These are phyloP conservation scores for Drosophila baimaii DNA, from an alignment of 1,140 invertebrate species.

Conservation along the genomic window DNA sequence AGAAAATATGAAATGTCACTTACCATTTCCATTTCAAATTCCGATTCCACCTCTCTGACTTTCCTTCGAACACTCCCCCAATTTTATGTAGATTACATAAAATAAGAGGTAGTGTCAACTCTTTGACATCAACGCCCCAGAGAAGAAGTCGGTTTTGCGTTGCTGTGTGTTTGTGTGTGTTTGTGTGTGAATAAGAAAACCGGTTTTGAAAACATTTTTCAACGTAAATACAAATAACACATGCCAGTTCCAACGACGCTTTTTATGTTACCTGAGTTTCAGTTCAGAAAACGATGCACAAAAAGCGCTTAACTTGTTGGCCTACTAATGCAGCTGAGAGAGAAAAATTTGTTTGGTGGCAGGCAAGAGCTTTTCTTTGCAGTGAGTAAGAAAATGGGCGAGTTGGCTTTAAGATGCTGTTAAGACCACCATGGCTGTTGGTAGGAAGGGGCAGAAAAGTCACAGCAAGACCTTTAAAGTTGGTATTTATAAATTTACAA, in stretches of 20 bases:
- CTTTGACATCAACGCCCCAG: slow-evolving; percentile 61
- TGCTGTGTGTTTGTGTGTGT: slow-evolving; percentile 15
- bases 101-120: slow-evolving; percentile 35
- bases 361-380: slow-evolving; percentile 36
- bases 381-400: background rate
- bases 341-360: slow-evolving; percentile 2
- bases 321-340: slow-evolving; percentile 71
- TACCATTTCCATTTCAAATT: slow-evolving; percentile 35
- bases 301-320: slow-evolving; percentile 68
- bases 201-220: slow-evolving; percentile 71
- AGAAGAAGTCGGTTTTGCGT: slow-evolving; percentile 10
- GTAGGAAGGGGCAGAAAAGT: background rate
- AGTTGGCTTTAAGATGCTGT: slow-evolving; percentile 6
- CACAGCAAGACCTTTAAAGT: background rate
- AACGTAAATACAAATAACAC: slow-evolving; percentile 65
- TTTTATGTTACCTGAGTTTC: slow-evolving; percentile 62
- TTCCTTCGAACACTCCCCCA: slow-evolving; percentile 22
- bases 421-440: slow-evolving; percentile 4
- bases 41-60: background rate
- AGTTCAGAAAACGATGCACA: slow-evolving; percentile 49
- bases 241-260: slow-evolving; percentile 38
- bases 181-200: slow-evolving; percentile 56
- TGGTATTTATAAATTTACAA: background rate
- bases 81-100: slow-evolving; percentile 57
- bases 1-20: slow-evolving; percentile 57